Base-by-base conservation (phyloP, 2,113 vertebrate genomes). In the Chrysemys picta region DNA sequence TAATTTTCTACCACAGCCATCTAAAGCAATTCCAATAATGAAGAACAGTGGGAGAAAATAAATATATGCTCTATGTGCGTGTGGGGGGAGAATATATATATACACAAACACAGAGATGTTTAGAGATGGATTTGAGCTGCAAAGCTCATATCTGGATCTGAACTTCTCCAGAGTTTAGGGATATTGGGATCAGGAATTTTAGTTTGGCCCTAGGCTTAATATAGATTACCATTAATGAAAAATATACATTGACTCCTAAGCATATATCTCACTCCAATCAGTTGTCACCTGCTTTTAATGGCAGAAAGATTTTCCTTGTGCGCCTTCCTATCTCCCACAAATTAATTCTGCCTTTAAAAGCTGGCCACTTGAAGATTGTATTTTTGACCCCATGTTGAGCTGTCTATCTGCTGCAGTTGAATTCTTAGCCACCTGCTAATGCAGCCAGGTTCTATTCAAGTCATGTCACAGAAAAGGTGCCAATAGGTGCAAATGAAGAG, bases 1-100 rank as follows among this genome's bases (percentile, higher is more conserved):
- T 95, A 91, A 97, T 90, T 96, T 90, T 10, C 59, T 94, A 93
- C 93, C 93, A 94, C 95, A 96, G 91, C 93, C 89, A 85, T 69
- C 4, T 31, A 93, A 87, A 93, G 90, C 93, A 97, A 93, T 96
- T 97, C 95, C 95, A 97, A 90, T 95, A 97, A 96, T 97, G 95
- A 97, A 91, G 82, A 96, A 93, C 65, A 72, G 95, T 97, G 94
- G 97, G 96, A 94, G 95, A 93, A 72, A 94, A 96, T 52, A 62
- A 91, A 92, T 96, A 87, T 84, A 89, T 96, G 96, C 94, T 94
- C 94, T 95, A 10, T 13, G 57, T 94, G 95, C 42, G 4, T 42
- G 56, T 2, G 45, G 45, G 10, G 56, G 24, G 21, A 54, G 53
- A 54, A 52, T 13, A 52, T 52, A 52, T 52, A 52, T 52, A 52